Evolutionary conservation across 1,140 invertebrate genomes (phyloP).

Genomic region (Drosophila trapezifrons): DNA sequence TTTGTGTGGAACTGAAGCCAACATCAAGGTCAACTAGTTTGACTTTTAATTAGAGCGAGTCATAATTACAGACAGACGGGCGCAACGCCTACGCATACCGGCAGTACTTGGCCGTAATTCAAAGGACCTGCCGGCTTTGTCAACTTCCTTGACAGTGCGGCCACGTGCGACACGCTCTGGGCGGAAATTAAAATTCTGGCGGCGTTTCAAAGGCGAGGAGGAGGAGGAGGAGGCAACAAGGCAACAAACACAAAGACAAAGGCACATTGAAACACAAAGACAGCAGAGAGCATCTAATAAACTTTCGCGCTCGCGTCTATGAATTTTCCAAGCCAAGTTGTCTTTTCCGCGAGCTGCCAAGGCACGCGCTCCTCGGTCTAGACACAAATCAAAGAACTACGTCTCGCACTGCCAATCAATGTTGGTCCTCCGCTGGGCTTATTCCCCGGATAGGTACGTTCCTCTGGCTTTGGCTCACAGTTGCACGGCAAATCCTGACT

Average conservation of each 20-base stretch:
- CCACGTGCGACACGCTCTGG: slow-evolving; percentile 50
- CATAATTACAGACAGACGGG: slow-evolving; percentile 39
- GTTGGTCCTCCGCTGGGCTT: slow-evolving; percentile 2
- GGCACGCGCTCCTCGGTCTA: slow-evolving; percentile 58
- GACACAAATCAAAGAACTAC: slow-evolving; percentile 74
- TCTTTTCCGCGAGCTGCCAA: slow-evolving; percentile 15
- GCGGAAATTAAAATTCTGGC: slow-evolving; percentile 77
- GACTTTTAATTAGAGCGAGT: slow-evolving; percentile 44
- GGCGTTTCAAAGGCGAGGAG: slow-evolving; percentile 42
- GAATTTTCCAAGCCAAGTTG: slow-evolving; percentile 52
- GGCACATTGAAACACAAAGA: slow-evolving; percentile 28
- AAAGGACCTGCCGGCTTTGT: slow-evolving; percentile 43
- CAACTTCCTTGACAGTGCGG: slow-evolving; percentile 57
- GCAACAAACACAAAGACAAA: slow-evolving; percentile 19
- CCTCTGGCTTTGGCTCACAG: slow-evolving; percentile 1
- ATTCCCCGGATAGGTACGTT: slow-evolving; percentile 2
- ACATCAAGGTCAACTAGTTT: slow-evolving; percentile 41
- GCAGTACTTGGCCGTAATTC: slow-evolving; percentile 37
- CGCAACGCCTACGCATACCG: slow-evolving; percentile 29
- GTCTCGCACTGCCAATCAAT: slow-evolving; percentile 55
- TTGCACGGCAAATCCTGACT: slow-evolving; percentile 28
- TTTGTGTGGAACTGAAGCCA: too few relatives aligned
- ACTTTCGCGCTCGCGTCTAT: slow-evolving; percentile 45
- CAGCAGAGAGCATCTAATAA: slow-evolving; percentile 50
- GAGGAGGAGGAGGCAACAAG: slow-evolving; percentile 27